phyloP scores from a whole-genome alignment of 2,888 invertebrate genomes.

The Branchipolynoe longqiensis region DNA sequence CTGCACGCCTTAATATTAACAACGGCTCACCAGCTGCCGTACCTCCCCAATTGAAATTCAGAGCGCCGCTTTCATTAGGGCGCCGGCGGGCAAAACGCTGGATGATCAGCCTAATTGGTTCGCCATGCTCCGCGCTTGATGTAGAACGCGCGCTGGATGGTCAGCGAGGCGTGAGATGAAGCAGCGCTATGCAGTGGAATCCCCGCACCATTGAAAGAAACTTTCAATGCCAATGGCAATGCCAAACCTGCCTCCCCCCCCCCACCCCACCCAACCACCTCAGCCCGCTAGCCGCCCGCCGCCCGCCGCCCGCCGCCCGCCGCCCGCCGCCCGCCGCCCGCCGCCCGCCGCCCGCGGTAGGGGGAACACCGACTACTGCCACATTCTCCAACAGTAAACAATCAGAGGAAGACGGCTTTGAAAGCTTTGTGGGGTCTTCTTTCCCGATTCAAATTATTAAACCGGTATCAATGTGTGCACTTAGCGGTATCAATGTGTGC shows the following conservation, averaged over 20 bases:
- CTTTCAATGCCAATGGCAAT: conserved; percentile 27
- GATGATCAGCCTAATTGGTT: conserved; percentile 1
- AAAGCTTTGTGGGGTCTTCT: no score
- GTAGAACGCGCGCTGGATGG: no score
- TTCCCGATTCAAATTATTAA: no score
- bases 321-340: neutral
- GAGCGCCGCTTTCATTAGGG: conserved; percentile 33
- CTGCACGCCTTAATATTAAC: no score
- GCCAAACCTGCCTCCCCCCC: no score
- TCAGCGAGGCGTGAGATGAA: neutral
- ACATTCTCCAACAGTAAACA: conserved; percentile 12
- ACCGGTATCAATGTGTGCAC: no score
- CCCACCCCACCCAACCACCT: conserved; percentile 31
- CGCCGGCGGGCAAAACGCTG: conserved; percentile 23
- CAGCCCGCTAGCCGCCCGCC: no score
- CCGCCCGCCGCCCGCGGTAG: no score
- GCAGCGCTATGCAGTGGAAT: neutral
- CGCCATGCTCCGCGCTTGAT: neutral
- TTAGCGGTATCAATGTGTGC: no score
- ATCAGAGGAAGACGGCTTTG: conserved; percentile 10
- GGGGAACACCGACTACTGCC: neutral
- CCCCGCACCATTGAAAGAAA: conserved; percentile 5
- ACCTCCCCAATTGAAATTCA: conserved; percentile 42
- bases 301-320: neutral
- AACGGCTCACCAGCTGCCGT: no score